Evolutionary conservation across 2,113 vertebrate species (phyloP).

Genomic region (Anguilla rostrata): DNA sequence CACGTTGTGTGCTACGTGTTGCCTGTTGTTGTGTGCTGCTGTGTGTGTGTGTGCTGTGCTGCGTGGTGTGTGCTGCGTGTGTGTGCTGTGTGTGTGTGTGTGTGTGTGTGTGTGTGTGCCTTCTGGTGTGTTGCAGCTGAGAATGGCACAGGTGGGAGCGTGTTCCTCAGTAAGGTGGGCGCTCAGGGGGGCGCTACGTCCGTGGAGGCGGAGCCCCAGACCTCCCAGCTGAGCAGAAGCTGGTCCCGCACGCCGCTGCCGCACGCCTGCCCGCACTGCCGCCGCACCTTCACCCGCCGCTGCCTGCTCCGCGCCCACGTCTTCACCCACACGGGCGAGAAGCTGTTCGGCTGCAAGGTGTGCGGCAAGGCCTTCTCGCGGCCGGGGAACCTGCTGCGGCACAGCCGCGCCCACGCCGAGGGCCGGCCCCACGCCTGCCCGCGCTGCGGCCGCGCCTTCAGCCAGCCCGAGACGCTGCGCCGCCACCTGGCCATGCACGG

Average conservation of each 20-base stretch:
- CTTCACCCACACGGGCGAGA: constrained; percentile 84
- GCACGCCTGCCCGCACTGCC: constrained; percentile 84
- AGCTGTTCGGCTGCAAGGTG: constrained; percentile 83
- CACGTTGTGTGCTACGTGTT: no score
- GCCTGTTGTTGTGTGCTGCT: no score
- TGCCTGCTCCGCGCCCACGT: constrained; percentile 87
- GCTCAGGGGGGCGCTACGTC: not conserved
- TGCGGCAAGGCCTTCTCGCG: constrained; percentile 86
- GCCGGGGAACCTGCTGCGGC: constrained; percentile 84
- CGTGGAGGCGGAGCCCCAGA: constrained; percentile 48
- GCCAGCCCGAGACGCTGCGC: constrained; percentile 80
- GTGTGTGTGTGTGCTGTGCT: no score
- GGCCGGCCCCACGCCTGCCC: constrained; percentile 76
- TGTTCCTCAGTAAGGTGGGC: not conserved
- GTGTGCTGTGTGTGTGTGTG: no score
- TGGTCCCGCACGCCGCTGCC: constrained; percentile 75
- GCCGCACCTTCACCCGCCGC: constrained; percentile 84
- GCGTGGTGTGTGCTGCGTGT: no score
- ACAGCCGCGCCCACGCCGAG: constrained; percentile 81
- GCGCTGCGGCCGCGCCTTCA: constrained; percentile 73
- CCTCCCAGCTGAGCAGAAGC: constrained; percentile 70
- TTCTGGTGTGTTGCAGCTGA: not conserved
- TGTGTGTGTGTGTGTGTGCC: no score
- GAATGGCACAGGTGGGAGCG: constrained; percentile 20
- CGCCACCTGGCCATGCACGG: constrained; percentile 79